Evolutionary conservation across 2,797 vertebrate species (phyloP).

Genomic region (Poliocrania exsul): DNA sequence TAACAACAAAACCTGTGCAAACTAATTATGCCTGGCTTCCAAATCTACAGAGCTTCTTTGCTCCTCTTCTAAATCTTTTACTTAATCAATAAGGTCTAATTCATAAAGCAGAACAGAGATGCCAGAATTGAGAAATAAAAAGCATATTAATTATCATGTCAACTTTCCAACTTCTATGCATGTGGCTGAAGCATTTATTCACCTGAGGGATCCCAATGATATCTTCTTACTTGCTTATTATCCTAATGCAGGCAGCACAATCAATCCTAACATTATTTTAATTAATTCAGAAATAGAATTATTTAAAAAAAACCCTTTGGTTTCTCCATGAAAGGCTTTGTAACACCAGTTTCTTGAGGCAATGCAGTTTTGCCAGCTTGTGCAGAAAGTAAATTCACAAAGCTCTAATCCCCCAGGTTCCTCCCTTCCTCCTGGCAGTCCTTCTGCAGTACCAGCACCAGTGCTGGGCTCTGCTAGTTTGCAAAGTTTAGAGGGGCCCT

Average conservation of each 20-base stretch:
- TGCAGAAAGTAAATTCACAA: not conserved
- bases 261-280: not conserved
- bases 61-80: constrained; percentile 56
- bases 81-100: constrained; percentile 69
- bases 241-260: not conserved
- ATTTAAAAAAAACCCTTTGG: not conserved
- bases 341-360: not conserved
- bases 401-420: not conserved
- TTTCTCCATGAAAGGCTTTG: not conserved
- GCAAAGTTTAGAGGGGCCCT: not conserved
- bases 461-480: not conserved
- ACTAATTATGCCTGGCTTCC: constrained; percentile 75
- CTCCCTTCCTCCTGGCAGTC: fast-evolving
- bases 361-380: not conserved
- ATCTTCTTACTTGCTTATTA: not conserved
- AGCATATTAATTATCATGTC: constrained; percentile 16
- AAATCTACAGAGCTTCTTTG: constrained; percentile 66
- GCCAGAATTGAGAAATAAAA: constrained; percentile 44
- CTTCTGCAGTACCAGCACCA: not conserved
- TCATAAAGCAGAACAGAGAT: constrained; percentile 63
- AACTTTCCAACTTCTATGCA: not conserved
- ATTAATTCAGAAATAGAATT: not conserved
- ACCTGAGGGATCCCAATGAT: not conserved
- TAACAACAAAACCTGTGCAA: constrained; percentile 75
- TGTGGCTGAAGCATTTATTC: not conserved